Percentiles rank a stretch among this genome's conserved stretches.
Conservation (phyloP, 2,113 vertebrate species). For the Danio rerio region GRCz12tu NC_133176.1:46870501-46871000, state of each 20-base stretch:
- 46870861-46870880: slow-evolving; percentile 59
- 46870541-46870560: no score
- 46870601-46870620: not conserved
- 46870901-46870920: not conserved
- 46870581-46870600: not conserved
- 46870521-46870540: not conserved
- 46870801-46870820: slow-evolving; percentile 55
- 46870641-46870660: not conserved
- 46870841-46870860: slow-evolving; percentile 26
- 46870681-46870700: not conserved
- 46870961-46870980: not conserved
- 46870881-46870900: not conserved
- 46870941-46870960: slow-evolving; percentile 3
- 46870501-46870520: not conserved
- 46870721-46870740: slow-evolving; percentile 31
- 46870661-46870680: not conserved
- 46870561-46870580: not conserved
- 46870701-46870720: not conserved
- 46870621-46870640: not conserved
- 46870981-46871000: not conserved
- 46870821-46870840: slow-evolving; percentile 60
- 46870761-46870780: slow-evolving; percentile 17
- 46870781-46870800: slow-evolving; percentile 1
- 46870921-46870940: not conserved
- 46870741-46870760: slow-evolving; percentile 21